Conservation (phyloP, 2,113 vertebrate species). For the Diphyllodes magnificus region DNA sequence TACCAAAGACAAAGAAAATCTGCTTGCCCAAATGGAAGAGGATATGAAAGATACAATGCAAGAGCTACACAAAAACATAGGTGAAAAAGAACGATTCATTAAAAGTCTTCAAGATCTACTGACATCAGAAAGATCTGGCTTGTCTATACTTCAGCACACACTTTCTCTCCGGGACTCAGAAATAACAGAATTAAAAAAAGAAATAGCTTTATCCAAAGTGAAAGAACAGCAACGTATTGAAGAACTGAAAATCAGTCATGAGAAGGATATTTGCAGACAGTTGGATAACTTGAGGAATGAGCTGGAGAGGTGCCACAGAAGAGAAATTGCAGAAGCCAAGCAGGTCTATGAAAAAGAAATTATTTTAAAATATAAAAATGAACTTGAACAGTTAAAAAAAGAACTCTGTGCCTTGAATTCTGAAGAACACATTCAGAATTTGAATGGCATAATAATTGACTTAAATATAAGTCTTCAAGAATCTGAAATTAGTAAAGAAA, state of each 20-base stretch:
- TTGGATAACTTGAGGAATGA: conserved; percentile 62
- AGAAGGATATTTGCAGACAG: conserved; percentile 4
- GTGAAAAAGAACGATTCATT: conserved; percentile 28
- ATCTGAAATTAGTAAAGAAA: conserved; percentile 40
- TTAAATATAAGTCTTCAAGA: conserved; percentile 28
- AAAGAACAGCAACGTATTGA: neutral
- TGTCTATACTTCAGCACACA: conserved; percentile 18
- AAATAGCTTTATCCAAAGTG: neutral
- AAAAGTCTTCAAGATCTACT: conserved; percentile 3
- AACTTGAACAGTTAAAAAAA: conserved; percentile 28
- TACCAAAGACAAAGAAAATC: conserved; percentile 53
- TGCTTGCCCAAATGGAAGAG: conserved; percentile 42
- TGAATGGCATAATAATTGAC: conserved; percentile 44
- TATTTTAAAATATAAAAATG: conserved; percentile 27
- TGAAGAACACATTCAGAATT: conserved; percentile 19
- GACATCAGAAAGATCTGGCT: neutral
- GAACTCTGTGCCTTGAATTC: neutral
- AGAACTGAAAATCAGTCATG: neutral
- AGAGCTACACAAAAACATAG: neutral
- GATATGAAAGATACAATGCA: conserved; percentile 25
- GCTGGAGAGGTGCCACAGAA: conserved; percentile 50
- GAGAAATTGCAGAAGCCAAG: neutral
- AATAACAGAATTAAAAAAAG: conserved; percentile 21
- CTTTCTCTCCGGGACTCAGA: conserved; percentile 43
- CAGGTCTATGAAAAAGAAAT: neutral